Percentiles rank a stretch among this genome's conserved stretches.
Evolutionary conservation across 2,888 invertebrate species (phyloP).

Genomic region (Abrostola triplasia): DNA sequence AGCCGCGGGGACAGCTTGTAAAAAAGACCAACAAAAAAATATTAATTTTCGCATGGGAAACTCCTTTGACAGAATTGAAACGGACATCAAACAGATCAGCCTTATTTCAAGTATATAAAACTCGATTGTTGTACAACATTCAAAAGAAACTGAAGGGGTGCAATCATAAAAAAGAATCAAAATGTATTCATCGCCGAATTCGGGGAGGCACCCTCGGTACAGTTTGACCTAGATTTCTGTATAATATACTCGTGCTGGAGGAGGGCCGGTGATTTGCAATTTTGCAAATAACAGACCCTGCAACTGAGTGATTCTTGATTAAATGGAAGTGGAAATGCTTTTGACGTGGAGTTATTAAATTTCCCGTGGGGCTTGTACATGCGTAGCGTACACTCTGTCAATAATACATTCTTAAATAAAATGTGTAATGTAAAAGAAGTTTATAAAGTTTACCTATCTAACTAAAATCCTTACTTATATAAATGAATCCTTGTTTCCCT

Average conservation of each 20-base stretch:
- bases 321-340: not conserved
- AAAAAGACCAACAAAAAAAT: no score
- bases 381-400: not conserved
- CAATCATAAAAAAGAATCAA: slow-evolving; percentile 9
- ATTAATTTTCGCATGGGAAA: no score
- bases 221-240: slow-evolving; percentile 42
- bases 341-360: not conserved
- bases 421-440: no score
- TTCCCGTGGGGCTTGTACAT: not conserved
- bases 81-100: no score
- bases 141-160: slow-evolving; percentile 16
- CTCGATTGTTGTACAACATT: slow-evolving; percentile 1
- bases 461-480: no score
- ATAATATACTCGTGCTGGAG: slow-evolving; percentile 6
- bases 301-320: slow-evolving; percentile 4
- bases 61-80: no score
- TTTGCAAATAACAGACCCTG: slow-evolving; percentile 14
- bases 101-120: not conserved
- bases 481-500: no score
- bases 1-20: no score
- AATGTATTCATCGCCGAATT: slow-evolving; percentile 19
- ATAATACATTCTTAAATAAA: no score
- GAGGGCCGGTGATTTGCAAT: slow-evolving; percentile 7
- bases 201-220: slow-evolving; percentile 24
- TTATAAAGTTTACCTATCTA: no score